Evolutionary conservation across 2,797 vertebrate genomes (phyloP), one percentile per base, ranked within the genome.

Genomic region (Gadopsis bispinosus): DNA sequence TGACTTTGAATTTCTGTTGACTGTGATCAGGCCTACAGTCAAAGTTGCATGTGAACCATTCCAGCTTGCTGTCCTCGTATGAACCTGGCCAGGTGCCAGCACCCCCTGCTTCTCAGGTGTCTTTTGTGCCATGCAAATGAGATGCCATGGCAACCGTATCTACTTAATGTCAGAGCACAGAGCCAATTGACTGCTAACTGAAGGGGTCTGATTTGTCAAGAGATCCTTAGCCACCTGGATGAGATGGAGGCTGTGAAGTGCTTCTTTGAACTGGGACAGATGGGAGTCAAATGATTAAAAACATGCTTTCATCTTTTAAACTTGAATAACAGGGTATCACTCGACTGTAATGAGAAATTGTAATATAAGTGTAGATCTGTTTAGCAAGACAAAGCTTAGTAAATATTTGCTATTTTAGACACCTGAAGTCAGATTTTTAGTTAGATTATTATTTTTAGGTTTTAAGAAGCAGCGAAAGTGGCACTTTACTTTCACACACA

Each of bases 111-210:
- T 69, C 73, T 62, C 83, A 56, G 73, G 79, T 86, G 64, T 81
- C 77, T 81, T 85, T 86, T 80, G 70, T 88, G 79, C 65, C 45
- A 75, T 84, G 81, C 68, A 88, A 83, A 88, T 83, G n/a, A 35
- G 45, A 74, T 87, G 31, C 83, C 75, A 83, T 89, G 83, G 85
- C 59, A 86, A 91, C 88, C 5, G 2, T 53, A 45, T 78, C 65
- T 81, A 12, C 72, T 55, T 75, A 62, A 80, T 63, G 75, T 56
- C 43, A 20, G 51, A 67, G 81, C 73, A 51, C 14, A 75, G 75
- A 78, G 69, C 74, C 67, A 75, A 67, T 74, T 83, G 70, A 84
- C 79, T 83, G 54, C 69, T 37, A 63, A 71, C 70, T 65, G 67
- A 83, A 83, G 65, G 55, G 73, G 31, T 70, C 65, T 75, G 69